These are phyloP conservation scores for Nanorana parkeri DNA, from an alignment of 2,113 vertebrate species.

Conservation along the genomic window DNA sequence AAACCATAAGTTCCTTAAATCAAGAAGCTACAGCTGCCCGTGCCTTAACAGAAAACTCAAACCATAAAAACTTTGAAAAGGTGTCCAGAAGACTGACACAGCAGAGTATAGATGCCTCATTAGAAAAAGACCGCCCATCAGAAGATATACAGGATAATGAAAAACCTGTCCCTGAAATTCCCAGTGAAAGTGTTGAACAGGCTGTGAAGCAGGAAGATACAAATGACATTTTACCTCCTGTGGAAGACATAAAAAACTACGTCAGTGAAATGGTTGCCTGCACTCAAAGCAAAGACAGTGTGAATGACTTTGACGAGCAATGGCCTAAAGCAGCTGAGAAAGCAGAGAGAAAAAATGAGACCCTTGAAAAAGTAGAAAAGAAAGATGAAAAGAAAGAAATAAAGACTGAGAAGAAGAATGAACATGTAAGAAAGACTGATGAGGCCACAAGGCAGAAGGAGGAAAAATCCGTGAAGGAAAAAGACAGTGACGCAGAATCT, in stretches of 20 bases:
- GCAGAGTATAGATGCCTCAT: conserved; percentile 65
- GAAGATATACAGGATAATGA: conserved; percentile 75
- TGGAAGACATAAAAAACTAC: conserved; percentile 72
- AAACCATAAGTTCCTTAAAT: conserved; percentile 90
- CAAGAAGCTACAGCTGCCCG: conserved; percentile 86
- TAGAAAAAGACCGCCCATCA: conserved; percentile 69
- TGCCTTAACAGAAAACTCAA: conserved; percentile 73
- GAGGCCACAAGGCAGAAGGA: conserved; percentile 57
- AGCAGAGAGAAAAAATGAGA: conserved; percentile 74
- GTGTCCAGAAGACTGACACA: conserved; percentile 69
- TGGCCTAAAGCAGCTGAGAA: conserved; percentile 73
- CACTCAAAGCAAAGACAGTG: conserved; percentile 67
- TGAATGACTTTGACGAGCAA: conserved; percentile 73
- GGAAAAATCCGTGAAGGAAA: conserved; percentile 72
- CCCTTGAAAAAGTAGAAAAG: conserved; percentile 72
- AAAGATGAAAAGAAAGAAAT: conserved; percentile 78
- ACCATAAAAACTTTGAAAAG: conserved; percentile 69
- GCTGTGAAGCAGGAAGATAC: conserved; percentile 69
- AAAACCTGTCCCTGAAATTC: conserved; percentile 65
- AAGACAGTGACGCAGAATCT: conserved; percentile 62
- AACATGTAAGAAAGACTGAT: conserved; percentile 70
- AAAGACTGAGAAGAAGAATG: conserved; percentile 73
- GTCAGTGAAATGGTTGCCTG: conserved; percentile 66
- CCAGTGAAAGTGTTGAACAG: conserved; percentile 72
- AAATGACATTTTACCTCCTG: conserved; percentile 66